A percentile compares a stretch with the other conserved stretches of the same genome.
phyloP scores from a whole-genome alignment of 2,113 vertebrate species.

The Scartelaos histophorus region DNA sequence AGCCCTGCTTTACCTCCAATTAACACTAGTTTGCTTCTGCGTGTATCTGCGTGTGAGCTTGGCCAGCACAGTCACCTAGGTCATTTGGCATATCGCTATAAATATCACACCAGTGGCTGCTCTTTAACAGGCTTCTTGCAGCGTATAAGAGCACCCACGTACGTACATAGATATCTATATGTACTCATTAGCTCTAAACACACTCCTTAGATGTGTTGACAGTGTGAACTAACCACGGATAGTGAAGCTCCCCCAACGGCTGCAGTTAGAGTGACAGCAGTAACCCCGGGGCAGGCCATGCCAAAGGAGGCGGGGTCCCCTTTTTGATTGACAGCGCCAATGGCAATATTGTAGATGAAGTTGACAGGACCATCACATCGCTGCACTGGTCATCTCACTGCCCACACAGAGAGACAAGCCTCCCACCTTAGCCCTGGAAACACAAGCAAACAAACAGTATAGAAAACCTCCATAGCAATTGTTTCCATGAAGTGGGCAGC shows the following conservation, averaged over 20 bases:
- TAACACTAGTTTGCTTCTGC: constrained; percentile 70
- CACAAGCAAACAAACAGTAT: constrained; percentile 29
- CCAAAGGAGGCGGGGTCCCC: constrained; percentile 64
- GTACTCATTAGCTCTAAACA: constrained; percentile 54
- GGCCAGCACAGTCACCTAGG: constrained; percentile 61
- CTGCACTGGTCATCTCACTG: constrained; percentile 72
- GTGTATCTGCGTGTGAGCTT: constrained; percentile 33
- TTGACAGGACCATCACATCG: constrained; percentile 62
- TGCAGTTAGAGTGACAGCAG: constrained; percentile 69
- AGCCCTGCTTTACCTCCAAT: constrained; percentile 75
- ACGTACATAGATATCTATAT: constrained; percentile 22
- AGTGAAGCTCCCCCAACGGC: constrained; percentile 36
- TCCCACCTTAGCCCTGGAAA: constrained; percentile 62
- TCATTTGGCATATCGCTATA: constrained; percentile 67
- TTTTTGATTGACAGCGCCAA: constrained; percentile 59
- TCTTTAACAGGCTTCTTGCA: constrained; percentile 66
- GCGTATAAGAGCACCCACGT: constrained; percentile 44
- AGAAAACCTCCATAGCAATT: constrained; percentile 11
- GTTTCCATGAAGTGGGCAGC: constrained; percentile 26
- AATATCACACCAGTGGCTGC: constrained; percentile 72
- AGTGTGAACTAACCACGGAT: constrained; percentile 65
- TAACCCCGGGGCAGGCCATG: constrained; percentile 68
- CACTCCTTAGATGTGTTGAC: constrained; percentile 45
- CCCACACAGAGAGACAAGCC: constrained; percentile 72
- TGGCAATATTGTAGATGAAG: constrained; percentile 65